phyloP scores from a whole-genome alignment of 2,113 vertebrate species.

The Antigone vipio region DNA sequence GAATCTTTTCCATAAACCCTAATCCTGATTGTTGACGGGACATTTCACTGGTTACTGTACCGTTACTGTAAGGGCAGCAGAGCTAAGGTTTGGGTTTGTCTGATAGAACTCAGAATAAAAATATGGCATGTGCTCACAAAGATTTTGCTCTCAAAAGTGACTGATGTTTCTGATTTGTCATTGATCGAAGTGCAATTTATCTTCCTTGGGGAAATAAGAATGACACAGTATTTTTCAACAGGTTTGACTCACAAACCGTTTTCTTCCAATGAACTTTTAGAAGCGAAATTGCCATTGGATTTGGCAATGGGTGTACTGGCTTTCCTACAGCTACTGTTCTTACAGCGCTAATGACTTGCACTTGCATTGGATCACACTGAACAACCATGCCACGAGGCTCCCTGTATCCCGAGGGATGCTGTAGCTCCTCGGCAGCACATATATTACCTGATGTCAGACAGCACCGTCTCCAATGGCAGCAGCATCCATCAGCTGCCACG shows the following conservation, averaged over 20 bases:
- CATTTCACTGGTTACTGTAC: not conserved
- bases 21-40: not conserved
- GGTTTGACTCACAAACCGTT: not conserved
- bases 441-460: slow-evolving; percentile 21
- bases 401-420: not conserved
- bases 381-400: not conserved
- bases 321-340: not conserved
- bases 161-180: not conserved
- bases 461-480: not conserved
- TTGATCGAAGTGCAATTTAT: not conserved
- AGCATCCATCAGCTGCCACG: slow-evolving; percentile 17
- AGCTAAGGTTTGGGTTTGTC: not conserved
- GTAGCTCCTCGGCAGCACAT: not conserved
- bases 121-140: not conserved
- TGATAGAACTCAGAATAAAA: not conserved
- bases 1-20: not conserved
- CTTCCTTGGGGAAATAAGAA: not conserved
- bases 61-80: not conserved
- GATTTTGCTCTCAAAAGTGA: not conserved
- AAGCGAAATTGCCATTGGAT: not conserved
- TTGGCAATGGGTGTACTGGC: not conserved
- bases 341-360: not conserved
- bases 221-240: not conserved
- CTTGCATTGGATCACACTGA: not conserved
- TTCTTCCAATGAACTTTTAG: not conserved